Evolutionary conservation across 1,140 invertebrate species (phyloP).

Genomic region (Drosophila biarmipes): DNA sequence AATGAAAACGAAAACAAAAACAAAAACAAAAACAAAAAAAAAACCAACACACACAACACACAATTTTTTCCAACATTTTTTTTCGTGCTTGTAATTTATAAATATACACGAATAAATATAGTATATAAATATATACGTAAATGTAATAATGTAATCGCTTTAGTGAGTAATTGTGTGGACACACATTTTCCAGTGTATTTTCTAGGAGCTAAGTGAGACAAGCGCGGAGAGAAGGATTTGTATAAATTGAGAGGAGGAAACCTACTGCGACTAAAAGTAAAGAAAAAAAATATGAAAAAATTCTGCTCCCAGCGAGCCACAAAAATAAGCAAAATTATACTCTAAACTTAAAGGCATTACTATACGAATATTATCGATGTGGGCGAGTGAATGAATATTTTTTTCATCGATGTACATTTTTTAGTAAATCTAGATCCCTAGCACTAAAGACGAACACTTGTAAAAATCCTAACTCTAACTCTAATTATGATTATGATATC

Average conservation of each 20-base stretch:
- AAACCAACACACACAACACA: not conserved
- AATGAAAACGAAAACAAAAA: not conserved
- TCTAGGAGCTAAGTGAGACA: constrained; percentile 47
- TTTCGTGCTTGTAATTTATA: constrained; percentile 51
- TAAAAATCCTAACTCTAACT: constrained; percentile 34
- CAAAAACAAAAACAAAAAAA: constrained; percentile 1
- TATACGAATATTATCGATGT: constrained; percentile 33
- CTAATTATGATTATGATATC: constrained; percentile 23
- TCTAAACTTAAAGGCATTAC: constrained; percentile 47
- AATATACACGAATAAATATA: constrained; percentile 15
- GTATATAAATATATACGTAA: constrained; percentile 21
- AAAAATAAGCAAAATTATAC: constrained; percentile 57
- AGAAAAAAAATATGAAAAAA: constrained; percentile 20
- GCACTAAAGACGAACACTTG: constrained; percentile 49
- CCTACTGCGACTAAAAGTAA: constrained; percentile 21
- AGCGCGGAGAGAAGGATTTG: constrained; percentile 22
- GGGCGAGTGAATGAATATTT: constrained; percentile 30
- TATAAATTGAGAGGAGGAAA: constrained; percentile 33
- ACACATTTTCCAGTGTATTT: constrained; percentile 81
- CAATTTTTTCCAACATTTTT: constrained; percentile 46
- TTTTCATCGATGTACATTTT: constrained; percentile 48
- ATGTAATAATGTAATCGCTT: constrained; percentile 24
- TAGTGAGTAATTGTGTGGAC: constrained; percentile 31
- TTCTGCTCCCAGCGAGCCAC: constrained; percentile 45
- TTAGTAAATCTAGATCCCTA: constrained; percentile 43